Percentiles rank a stretch among this genome's conserved stretches.
phyloP scores from a whole-genome alignment of 1,140 invertebrate genomes.

The Asbolus verrucosus region DNA sequence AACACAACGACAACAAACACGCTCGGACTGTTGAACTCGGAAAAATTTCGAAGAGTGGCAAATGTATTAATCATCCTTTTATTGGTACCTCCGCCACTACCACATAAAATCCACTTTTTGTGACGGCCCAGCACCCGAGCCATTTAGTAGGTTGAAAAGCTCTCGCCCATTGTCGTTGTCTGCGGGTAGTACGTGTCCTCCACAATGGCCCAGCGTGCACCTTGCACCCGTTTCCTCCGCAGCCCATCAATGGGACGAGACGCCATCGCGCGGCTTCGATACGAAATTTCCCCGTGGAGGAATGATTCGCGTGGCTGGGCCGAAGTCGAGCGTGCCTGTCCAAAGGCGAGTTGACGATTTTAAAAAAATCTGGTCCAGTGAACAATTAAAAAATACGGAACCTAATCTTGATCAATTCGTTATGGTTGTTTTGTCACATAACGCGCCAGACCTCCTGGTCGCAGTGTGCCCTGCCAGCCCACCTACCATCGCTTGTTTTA shows the following conservation, averaged over 20 bases:
- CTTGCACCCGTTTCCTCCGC: conserved; percentile 30
- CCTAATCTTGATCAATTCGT: conserved; percentile 64
- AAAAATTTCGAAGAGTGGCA: too few species aligned
- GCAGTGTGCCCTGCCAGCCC: conserved; percentile 56
- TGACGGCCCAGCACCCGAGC: neutral
- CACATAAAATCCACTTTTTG: conserved; percentile 25
- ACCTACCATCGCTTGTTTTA: conserved; percentile 61
- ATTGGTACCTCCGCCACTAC: conserved; percentile 13
- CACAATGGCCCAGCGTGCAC: conserved; percentile 40
- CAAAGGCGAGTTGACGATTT: conserved; percentile 45
- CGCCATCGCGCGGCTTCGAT: too few species aligned
- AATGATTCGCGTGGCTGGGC: conserved; percentile 11
- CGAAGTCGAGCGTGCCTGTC: conserved; percentile 18
- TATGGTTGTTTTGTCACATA: conserved; percentile 64
- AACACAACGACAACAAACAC: conserved; percentile 3
- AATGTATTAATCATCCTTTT: conserved; percentile 32
- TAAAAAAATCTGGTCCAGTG: conserved; percentile 60
- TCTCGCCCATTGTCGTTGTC: conserved; percentile 25
- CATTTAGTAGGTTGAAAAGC: conserved; percentile 5
- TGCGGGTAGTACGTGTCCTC: conserved; percentile 25
- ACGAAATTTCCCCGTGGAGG: neutral
- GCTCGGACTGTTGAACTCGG: too few species aligned
- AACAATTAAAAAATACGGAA: conserved; percentile 62
- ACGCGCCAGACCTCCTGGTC: conserved; percentile 63
- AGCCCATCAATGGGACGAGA: conserved; percentile 10